Evolutionary conservation across 2,888 invertebrate species (phyloP), one percentile per base, ranked within the genome.

Genomic region (Nomada ferruginata): DNA sequence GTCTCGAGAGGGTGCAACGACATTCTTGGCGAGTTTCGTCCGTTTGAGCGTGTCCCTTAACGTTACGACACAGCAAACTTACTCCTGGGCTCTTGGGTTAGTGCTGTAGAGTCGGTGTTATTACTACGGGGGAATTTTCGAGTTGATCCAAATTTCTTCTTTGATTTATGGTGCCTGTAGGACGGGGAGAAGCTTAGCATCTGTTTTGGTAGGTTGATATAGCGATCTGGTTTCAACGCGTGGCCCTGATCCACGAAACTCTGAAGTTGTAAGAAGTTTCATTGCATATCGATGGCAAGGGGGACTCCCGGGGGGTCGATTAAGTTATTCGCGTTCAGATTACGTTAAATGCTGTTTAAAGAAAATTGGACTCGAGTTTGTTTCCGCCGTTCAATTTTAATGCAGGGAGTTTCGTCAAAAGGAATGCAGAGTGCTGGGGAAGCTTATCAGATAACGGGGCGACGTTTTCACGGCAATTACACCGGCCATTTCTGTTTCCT

Each of bases 1-100:
- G 26, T 44, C 36, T 23, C 5, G 1, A 29, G 10, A 5, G 26
- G 20, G 20, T 9, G 42, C 44, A 13, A 26, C 70, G 59, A 50
- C 52, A 57, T 78, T 68, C 76, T 63, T 44, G 42, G 15, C 55
- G 47, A 29, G 61, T 68, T 74, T 61, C 60, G n/a, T 50, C 50
- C n/a, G 47, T 69, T 11, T 15, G 55, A 11, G 50, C 15, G 7
- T 4, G 7, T 42, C 20, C 15, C 5, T 65, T 20, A 18, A n/a
- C 4, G 7, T 13, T 36, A 55, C 23, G 11, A 11, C 26, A 11
- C 23, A 26, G 23, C 66, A 15, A 53, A 52, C 20, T 20, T 44
- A 3, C 36, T 20, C 10, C 18, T 15, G 5, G 5, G 1, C 15
- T 11, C 20, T 15, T 47, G 1, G 9, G 29, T 50, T 20, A 5